These are phyloP conservation scores for Cochlearius cochlearius DNA, from an alignment of 2,113 vertebrate genomes.

Conservation along the genomic window DNA sequence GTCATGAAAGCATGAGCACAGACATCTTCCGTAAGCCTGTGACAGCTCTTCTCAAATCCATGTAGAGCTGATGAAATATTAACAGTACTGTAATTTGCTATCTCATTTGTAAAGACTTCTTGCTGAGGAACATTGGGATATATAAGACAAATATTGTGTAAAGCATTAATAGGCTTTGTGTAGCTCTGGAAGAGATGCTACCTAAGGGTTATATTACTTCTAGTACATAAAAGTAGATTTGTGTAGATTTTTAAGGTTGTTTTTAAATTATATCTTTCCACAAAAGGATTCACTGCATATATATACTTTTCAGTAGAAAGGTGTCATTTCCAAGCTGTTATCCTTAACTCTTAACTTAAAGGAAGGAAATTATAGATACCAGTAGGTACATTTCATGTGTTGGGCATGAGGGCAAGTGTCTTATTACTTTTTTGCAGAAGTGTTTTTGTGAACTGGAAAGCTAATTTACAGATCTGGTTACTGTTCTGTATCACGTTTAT, in stretches of 20 bases:
- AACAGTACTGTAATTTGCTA: neutral
- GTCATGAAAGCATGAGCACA: neutral
- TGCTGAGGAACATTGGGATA: neutral
- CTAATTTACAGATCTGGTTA: neutral
- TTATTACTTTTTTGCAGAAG: neutral
- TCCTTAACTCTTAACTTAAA: neutral
- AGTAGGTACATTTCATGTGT: neutral
- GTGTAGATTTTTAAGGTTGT: neutral
- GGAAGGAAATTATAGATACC: neutral
- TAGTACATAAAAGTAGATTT: neutral
- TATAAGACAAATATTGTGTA: neutral
- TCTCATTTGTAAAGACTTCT: neutral
- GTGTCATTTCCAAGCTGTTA: neutral
- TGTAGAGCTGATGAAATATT: neutral
- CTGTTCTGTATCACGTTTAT: neutral
- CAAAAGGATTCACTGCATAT: neutral
- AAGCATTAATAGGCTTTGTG: neutral
- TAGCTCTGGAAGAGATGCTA: neutral
- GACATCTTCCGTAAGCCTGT: neutral
- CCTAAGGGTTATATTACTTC: neutral
- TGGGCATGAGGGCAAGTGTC: neutral
- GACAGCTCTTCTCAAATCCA: neutral
- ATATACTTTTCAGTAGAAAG: neutral
- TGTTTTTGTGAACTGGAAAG: neutral
- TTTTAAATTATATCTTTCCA: neutral